Percentiles rank a stretch among this genome's conserved stretches.
Evolutionary conservation across 2,797 vertebrate species (phyloP).

Genomic region (Sebastes nivosus): DNA sequence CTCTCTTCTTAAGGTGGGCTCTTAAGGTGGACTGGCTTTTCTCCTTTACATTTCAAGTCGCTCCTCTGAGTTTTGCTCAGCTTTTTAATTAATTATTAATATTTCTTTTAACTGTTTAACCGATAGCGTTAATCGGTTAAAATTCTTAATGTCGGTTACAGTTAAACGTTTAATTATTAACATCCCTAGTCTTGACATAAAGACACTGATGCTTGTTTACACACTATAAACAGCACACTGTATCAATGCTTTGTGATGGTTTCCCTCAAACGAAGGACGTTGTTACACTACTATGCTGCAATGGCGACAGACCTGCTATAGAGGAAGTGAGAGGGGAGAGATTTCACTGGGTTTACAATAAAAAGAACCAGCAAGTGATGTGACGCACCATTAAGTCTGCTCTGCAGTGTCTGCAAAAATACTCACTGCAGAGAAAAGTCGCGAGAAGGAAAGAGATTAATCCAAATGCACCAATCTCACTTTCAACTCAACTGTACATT

Average conservation of each 20-base stretch:
- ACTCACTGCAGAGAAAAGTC: conserved; percentile 60
- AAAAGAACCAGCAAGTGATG: conserved; percentile 38
- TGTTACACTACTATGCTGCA: conserved; percentile 4
- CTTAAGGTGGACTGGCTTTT: too few relatives aligned
- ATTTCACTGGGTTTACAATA: conserved; percentile 34
- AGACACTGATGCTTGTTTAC: neutral
- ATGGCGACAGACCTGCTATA: neutral
- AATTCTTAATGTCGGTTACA: too few relatives aligned
- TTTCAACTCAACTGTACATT: neutral
- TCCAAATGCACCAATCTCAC: conserved; percentile 9
- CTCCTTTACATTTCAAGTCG: too few relatives aligned
- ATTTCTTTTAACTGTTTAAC: too few relatives aligned
- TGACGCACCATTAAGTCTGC: conserved; percentile 63
- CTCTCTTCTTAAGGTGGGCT: too few relatives aligned
- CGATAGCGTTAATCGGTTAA: too few relatives aligned
- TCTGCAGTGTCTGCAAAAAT: conserved; percentile 69
- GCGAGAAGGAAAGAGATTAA: neutral
- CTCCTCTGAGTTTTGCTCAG: too few relatives aligned
- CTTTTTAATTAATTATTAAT: too few relatives aligned
- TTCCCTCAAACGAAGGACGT: conserved; percentile 10
- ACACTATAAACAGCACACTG: neutral
- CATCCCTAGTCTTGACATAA: neutral
- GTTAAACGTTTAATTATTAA: too few relatives aligned
- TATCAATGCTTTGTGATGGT: neutral
- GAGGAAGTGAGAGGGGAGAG: conserved; percentile 38